Evolutionary conservation across 2,113 vertebrate species (phyloP).

Genomic region (Vimba vimba): DNA sequence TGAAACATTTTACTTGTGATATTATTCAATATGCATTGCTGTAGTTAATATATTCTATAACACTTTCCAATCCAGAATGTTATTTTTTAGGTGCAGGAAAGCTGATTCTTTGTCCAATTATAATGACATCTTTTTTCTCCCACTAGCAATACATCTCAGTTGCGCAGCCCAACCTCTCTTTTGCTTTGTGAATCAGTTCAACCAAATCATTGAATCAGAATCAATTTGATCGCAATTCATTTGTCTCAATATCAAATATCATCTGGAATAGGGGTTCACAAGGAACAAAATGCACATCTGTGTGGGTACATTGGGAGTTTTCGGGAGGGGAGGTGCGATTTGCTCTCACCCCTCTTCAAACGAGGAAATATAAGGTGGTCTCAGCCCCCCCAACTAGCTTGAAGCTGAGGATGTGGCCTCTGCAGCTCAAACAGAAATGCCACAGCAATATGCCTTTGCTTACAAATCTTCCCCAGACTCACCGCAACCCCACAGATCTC

Average conservation of each 20-base stretch:
- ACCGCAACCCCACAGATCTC: conserved; percentile 26
- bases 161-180: background rate
- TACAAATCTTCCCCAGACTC: background rate
- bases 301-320: conserved; percentile 1
- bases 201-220: background rate
- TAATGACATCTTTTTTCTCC: background rate
- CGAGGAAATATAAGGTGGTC: conserved; percentile 11
- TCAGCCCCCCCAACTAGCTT: background rate
- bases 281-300: conserved; percentile 6
- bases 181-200: background rate
- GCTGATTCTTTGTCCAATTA: background rate
- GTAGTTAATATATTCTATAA: background rate
- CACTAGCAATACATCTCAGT: background rate
- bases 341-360: conserved; percentile 42
- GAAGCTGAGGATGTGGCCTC: conserved; percentile 41
- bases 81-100: too few species aligned
- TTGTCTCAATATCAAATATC: background rate
- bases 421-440: conserved; percentile 13
- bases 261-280: background rate
- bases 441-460: background rate
- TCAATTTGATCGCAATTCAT: background rate
- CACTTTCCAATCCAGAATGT: too few species aligned
- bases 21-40: background rate
- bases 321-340: conserved; percentile 41
- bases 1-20: background rate